Evolutionary conservation across 2,888 invertebrate genomes (phyloP), one percentile per base, ranked within the genome.

Genomic region (Limnephilus auricula): DNA sequence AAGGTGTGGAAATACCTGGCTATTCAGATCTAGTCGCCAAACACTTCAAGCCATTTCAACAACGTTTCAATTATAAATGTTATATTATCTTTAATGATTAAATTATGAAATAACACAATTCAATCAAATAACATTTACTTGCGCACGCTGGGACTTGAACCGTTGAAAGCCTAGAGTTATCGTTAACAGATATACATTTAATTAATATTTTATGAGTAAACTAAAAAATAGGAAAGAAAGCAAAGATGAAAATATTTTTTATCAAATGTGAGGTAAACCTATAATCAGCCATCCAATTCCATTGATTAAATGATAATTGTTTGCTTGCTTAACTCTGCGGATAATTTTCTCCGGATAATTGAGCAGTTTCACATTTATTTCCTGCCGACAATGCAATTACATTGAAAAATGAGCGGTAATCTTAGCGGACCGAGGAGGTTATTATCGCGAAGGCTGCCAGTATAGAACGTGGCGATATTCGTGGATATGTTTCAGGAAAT

Each of bases 351-450:
- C n/a, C 30, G 2, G 9, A 40, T 90, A 90, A 90, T 90, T 90
- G 84, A 90, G 90, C 31, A 34, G 78, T 90, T 91, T 87, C 85
- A 18, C 91, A 79, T 86, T 91, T 89, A 50, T 90, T 91, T 90
- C 78, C 79, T 65, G 82, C 91, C 85, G 91, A 89, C 91, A 91
- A 91, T 85, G 91, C 85, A 91, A 91, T 91, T 91, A 91, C 86
- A 79, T 65, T 91, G 91, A 91, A 91, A 91, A 91, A 91, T 91
- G 79, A 78, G 79, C 78, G n/a, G 30, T 79, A 15, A 65, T 83
- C 9, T 32, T 65, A 83, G 65, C 65, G n/a, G 65, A n/a, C 65
- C 65, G 65, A 25, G 25, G 65, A 65, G 65, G 65, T 65, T 65
- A 65, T 45, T 31, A 31, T n/a, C 40, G n/a, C 25, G 65, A 32